Evolutionary conservation across 2,113 vertebrate genomes (phyloP), one percentile per base, ranked within the genome.

Genomic region (Dipodomys ordii): DNA sequence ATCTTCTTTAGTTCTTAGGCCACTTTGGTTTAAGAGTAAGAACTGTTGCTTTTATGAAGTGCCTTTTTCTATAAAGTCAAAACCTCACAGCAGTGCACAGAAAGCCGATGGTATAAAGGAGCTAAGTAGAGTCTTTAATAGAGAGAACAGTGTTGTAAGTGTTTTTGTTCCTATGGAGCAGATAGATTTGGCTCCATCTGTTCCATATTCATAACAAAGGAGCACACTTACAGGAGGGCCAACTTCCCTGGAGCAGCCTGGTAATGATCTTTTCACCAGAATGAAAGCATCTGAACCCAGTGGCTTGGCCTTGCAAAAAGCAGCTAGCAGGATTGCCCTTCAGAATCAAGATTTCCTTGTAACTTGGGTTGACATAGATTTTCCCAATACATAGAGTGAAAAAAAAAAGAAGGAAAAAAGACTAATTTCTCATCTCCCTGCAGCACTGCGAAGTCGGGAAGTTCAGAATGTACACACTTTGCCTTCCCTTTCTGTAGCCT

Each of bases 121-220:
- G 97, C 97, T 98, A 97, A 98, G 98, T 98, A 98, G 97, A 98
- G 97, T 98, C 97, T 98, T 98, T 98, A 98, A 98, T 98, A 98
- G 97, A 98, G 97, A 97, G 95, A 97, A 95, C 97, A 97, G 97
- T 97, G 96, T 98, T 98, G 97, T 98, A 98, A 98, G 98, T 98
- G 97, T 96, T 99, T 98, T 98, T 98, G 98, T 98, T 98, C 98
- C 98, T 98, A 98, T 71, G 65, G 98, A 98, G 98, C 97, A 97
- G 98, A 98, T 98, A 98, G 97, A 99, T 99, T 98, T 98, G 98
- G 97, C 98, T 98, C 98, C 98, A 98, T 99, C 98, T 98, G 98
- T 98, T 99, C 98, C 98, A 98, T 98, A 98, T 98, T 99, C 98
- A 99, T 99, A 98, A 98, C 98, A 99, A 99, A 99, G 98, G 97